Evolutionary conservation across 2,113 vertebrate genomes (phyloP).

Genomic region (Brevimyrus niger): DNA sequence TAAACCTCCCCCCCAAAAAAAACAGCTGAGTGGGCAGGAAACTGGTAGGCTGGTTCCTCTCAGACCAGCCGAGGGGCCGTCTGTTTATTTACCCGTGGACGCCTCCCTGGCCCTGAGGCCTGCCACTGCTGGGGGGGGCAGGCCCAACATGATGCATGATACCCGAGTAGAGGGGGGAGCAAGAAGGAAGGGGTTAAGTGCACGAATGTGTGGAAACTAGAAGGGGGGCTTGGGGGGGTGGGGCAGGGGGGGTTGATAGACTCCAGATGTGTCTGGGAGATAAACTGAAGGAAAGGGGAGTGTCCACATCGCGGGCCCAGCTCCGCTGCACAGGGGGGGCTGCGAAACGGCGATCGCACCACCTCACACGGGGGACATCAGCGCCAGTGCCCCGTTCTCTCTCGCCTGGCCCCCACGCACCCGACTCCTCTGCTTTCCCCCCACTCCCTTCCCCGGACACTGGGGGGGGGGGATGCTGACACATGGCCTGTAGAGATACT

Average conservation of each 20-base stretch:
- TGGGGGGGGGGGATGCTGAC: too few species aligned
- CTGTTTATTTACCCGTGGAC: conserved; percentile 28
- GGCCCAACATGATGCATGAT: neutral
- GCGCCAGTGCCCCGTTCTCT: neutral
- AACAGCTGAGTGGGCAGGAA: conserved; percentile 29
- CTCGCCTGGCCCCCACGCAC: neutral
- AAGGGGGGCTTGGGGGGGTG: neutral
- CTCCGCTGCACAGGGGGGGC: conserved; percentile 59
- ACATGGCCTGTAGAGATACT: conserved; percentile 23
- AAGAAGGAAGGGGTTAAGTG: conserved; percentile 67
- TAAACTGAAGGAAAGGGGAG: conserved; percentile 67
- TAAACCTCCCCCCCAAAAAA: conserved; percentile 1
- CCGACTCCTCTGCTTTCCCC: neutral
- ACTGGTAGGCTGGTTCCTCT: conserved; percentile 26
- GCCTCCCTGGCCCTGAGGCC: neutral
- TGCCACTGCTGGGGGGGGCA: neutral
- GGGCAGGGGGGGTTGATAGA: conserved; percentile 60
- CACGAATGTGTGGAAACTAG: conserved; percentile 29
- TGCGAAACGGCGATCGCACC: conserved; percentile 53
- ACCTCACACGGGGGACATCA: conserved; percentile 37
- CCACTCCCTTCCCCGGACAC: neutral
- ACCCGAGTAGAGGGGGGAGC: conserved; percentile 34
- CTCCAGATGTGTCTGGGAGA: conserved; percentile 72
- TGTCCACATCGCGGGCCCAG: conserved; percentile 64
- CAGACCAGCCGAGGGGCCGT: conserved; percentile 30